Base-by-base conservation (phyloP, 2,797 vertebrate genomes). In the Acipenser ruthenus region DNA sequence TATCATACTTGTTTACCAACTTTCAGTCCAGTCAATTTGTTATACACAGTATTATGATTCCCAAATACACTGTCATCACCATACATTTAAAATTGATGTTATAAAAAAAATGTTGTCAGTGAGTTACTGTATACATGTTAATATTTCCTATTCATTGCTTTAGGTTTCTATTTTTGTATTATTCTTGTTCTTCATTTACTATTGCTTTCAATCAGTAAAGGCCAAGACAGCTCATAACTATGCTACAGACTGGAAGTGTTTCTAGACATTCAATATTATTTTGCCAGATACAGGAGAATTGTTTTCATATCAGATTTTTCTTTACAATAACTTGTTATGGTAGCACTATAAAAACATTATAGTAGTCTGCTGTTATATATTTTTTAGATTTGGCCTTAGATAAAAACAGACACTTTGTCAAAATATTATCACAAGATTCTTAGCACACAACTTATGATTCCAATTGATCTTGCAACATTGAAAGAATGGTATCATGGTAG, bases 61-160 rank as follows among this genome's bases (percentile, higher is more conserved):
- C 67, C 62, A 69, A 69, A 74, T 70, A 68, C 73, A 71, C 66
- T 77, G 70, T 37, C 70, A 73, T 69, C 62, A 74, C 73, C 60
- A 80, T 77, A 81, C 74, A 70, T 63, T 78, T 78, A 71, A 78
- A 83, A 69, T 69, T 69, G 74, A 73, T 78, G 78, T 58, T 58
- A 58, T 58, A 58, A 18, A 18, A 18, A 18, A 18, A 18, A 18
- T 18, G 18, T 11, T 58, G 55, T 58, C 12, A n/a, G 55, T 58
- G 12, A 58, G 15, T 58, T 58, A 58, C 12, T 37, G 37, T 11
- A 58, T 7, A 58, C 55, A 58, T 58, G 55, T 58, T 58, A 58
- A 11, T 4, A 11, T 11, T 58, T 11, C n/a, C 15, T 58, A n/a
- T 58, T 15, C 8, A 12, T 12, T 8, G 51, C 12, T 53, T 53